Base-by-base conservation (phyloP, 2,888 invertebrate species). In the Calliopum simillimum region DNA sequence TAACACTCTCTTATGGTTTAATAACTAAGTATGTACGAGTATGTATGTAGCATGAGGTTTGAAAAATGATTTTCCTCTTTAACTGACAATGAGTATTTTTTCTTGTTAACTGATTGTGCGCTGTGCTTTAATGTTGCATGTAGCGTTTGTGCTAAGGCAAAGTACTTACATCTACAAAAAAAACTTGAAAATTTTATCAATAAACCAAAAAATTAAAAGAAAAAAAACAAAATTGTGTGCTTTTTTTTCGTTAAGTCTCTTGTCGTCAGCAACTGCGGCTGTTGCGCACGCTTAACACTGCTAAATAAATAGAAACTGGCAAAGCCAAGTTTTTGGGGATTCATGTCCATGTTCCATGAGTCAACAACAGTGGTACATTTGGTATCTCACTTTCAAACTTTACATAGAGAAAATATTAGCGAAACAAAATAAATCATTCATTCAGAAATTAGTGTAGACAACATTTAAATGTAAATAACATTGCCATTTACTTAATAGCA, bases 231-330 rank as follows among this genome's bases (percentile, higher is more conserved):
- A 41, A 12, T 53, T 53, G 53, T 53, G 12, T 12, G 53, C 43
- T 59, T 14, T 62, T 61, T 61, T 46, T 23, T 33, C n/a, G n/a
- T 58, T 58, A 14, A 12, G 8, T 33, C n/a, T n/a, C n/a, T n/a
- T 33, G 33, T 8, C 8, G 8, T 8, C 33, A 33, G 33, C 33
- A 33, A 33, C 33, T 11, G 43, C 59, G 23, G 19, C 62, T 21
- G 13, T 14, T 53, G 51, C 19, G 64, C 53, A 64, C 51, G 64
- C 64, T 51, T 64, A 64, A 51, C 53, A 33, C 43, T 16, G 19
- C 49, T 41, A 19, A 64, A 14, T 6, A n/a, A 33, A 33, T 33
- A 8, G 33, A 4, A 33, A 33, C 5, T 2, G 8, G 33, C 33
- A 33, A 33, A 23, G 41, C 13, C 53, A 51, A 21, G 13, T 41